phyloP scores from a whole-genome alignment of 1,140 invertebrate genomes.

The Listronotus bonariensis region DNA sequence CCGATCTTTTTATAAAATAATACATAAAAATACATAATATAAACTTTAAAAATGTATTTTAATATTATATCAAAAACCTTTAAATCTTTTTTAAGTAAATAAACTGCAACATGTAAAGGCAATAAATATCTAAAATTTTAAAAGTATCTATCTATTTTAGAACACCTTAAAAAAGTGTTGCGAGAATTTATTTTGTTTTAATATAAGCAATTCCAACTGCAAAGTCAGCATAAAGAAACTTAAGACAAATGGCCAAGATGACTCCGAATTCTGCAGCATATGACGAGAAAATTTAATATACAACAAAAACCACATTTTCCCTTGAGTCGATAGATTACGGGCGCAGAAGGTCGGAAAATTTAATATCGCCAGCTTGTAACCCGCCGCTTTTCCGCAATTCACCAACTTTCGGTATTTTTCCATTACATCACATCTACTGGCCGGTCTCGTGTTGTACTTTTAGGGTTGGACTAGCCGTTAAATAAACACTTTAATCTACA shows the following conservation, averaged over 20 bases:
- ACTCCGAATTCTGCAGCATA: constrained; percentile 10
- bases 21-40: no score
- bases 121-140: no score
- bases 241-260: constrained; percentile 21
- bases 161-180: no score
- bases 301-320: constrained; percentile 49
- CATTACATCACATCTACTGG: constrained; percentile 47
- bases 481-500: background rate
- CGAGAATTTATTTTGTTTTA: no score
- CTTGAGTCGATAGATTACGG: constrained; percentile 49
- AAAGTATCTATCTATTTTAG: no score
- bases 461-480: background rate
- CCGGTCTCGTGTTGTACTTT: constrained; percentile 10
- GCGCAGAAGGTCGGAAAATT: constrained; percentile 55
- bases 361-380: constrained; percentile 54
- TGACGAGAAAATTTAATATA: constrained; percentile 28
- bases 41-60: no score
- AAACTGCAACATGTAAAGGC: no score
- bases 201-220: no score
- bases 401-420: constrained; percentile 52
- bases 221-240: constrained; percentile 1
- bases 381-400: constrained; percentile 47
- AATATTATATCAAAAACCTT: no score
- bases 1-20: no score
- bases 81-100: no score